phyloP scores from a whole-genome alignment of 2,888 invertebrate genomes.

The Coleophora deauratella region DNA sequence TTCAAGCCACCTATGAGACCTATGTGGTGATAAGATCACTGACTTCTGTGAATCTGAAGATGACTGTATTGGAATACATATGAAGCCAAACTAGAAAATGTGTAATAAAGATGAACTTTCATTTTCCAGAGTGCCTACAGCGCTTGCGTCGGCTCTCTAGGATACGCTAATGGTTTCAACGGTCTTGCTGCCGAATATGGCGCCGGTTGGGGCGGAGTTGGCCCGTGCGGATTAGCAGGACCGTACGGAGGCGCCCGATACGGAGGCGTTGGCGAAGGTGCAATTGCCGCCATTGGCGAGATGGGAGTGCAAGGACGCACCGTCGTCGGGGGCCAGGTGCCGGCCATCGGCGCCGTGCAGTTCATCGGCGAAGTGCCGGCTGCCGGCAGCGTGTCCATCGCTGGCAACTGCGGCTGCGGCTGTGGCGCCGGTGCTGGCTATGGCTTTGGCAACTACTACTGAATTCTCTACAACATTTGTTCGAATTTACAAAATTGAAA shows the following conservation, averaged over 20 bases:
- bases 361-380: slow-evolving; percentile 22
- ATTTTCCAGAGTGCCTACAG: too few relatives aligned
- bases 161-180: not conserved
- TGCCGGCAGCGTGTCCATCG: slow-evolving; percentile 24
- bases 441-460: slow-evolving; percentile 6
- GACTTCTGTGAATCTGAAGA: too few relatives aligned
- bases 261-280: slow-evolving; percentile 21
- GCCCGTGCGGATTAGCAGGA: not conserved
- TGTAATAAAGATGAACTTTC: too few relatives aligned
- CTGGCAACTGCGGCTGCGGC: slow-evolving; percentile 22
- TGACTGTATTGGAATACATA: too few relatives aligned
- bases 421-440: slow-evolving; percentile 9
- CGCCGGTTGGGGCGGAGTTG: slow-evolving; percentile 13
- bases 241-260: not conserved
- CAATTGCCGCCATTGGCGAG: slow-evolving; percentile 23
- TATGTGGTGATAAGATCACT: too few relatives aligned
- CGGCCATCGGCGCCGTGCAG: slow-evolving; percentile 25
- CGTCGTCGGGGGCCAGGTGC: slow-evolving; percentile 27
- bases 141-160: not conserved
- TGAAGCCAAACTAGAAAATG: too few relatives aligned
- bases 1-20: too few relatives aligned
- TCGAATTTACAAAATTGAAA: too few relatives aligned
- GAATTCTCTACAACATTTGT: too few relatives aligned
- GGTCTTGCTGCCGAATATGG: not conserved
- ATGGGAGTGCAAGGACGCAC: slow-evolving; percentile 25